Evolutionary conservation across 2,797 vertebrate genomes (phyloP).

Genomic region (Otolemur crassicaudatus): DNA sequence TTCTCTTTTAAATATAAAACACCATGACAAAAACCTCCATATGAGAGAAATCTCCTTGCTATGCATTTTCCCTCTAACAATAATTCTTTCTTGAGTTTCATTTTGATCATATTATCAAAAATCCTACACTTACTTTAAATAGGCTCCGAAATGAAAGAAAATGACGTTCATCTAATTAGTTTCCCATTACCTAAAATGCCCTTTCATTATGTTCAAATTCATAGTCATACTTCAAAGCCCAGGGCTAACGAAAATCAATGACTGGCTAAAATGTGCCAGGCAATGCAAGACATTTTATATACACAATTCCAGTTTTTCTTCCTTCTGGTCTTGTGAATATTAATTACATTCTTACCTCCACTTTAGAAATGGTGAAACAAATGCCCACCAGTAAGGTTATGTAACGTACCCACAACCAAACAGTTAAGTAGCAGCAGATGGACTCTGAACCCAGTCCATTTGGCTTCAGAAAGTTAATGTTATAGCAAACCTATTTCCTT

Average conservation of each 20-base stretch:
- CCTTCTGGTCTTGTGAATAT: background rate
- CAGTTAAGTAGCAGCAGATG: background rate
- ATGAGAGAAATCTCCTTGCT: background rate
- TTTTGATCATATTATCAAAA: slow-evolving; percentile 18
- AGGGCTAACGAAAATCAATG: background rate
- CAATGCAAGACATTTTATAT: background rate
- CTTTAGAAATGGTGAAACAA: slow-evolving; percentile 33
- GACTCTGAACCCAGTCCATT: background rate
- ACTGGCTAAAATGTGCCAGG: slow-evolving; percentile 1
- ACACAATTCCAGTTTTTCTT: background rate
- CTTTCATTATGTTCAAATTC: slow-evolving; percentile 20
- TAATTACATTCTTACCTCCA: background rate
- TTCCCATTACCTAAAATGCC: slow-evolving; percentile 9
- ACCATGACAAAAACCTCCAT: background rate
- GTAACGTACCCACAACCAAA: background rate
- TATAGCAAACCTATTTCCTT: background rate
- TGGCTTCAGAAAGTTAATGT: background rate
- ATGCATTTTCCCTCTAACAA: slow-evolving; percentile 19
- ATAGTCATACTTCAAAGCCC: slow-evolving; percentile 33
- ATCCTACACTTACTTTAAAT: slow-evolving; percentile 43
- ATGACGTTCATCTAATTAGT: slow-evolving; percentile 6
- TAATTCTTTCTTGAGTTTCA: slow-evolving; percentile 5
- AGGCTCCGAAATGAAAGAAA: slow-evolving; percentile 47
- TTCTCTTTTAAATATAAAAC: slow-evolving; percentile 51
- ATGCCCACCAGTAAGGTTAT: background rate